Conservation (phyloP, 1,140 invertebrate genomes). For the Drosophila triauraria region DNA sequence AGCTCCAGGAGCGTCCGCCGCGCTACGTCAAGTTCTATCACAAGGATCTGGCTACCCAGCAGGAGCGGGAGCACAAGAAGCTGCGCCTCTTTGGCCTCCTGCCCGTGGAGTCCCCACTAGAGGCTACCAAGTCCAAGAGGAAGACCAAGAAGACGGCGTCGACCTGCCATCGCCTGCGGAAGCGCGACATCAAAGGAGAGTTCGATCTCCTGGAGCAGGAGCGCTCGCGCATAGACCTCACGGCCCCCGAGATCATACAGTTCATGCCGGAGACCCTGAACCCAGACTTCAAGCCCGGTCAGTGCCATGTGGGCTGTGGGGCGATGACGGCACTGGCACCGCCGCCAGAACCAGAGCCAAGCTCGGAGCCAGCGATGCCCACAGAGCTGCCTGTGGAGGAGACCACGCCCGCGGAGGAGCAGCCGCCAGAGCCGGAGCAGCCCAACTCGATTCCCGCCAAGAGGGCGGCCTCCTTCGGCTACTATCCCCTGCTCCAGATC, state of each 20-base stretch:
- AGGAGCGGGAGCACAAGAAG: constrained; percentile 56
- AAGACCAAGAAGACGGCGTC: constrained; percentile 64
- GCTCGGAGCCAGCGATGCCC: background rate
- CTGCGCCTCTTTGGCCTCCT: constrained; percentile 40
- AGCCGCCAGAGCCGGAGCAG: constrained; percentile 4
- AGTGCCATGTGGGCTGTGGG: constrained; percentile 69
- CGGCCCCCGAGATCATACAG: constrained; percentile 79
- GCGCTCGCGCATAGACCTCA: constrained; percentile 66
- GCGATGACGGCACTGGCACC: constrained; percentile 37
- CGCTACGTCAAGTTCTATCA: constrained; percentile 72
- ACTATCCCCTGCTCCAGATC: constrained; percentile 57
- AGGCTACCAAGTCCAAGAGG: constrained; percentile 41
- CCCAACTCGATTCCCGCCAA: constrained; percentile 61
- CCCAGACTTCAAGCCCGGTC: constrained; percentile 69
- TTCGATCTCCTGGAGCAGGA: constrained; percentile 76
- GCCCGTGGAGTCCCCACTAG: constrained; percentile 9
- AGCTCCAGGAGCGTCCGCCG: constrained; percentile 64
- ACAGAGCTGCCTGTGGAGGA: background rate
- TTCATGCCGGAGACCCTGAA: constrained; percentile 78
- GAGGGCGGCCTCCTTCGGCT: constrained; percentile 47
- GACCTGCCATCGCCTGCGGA: constrained; percentile 51
- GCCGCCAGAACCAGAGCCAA: constrained; percentile 1
- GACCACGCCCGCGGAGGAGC: background rate
- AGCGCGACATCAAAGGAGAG: constrained; percentile 80
- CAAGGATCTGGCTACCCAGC: constrained; percentile 61